Evolutionary conservation across 2,888 invertebrate species (phyloP).

Genomic region (Brachynemurus nebulosus): DNA sequence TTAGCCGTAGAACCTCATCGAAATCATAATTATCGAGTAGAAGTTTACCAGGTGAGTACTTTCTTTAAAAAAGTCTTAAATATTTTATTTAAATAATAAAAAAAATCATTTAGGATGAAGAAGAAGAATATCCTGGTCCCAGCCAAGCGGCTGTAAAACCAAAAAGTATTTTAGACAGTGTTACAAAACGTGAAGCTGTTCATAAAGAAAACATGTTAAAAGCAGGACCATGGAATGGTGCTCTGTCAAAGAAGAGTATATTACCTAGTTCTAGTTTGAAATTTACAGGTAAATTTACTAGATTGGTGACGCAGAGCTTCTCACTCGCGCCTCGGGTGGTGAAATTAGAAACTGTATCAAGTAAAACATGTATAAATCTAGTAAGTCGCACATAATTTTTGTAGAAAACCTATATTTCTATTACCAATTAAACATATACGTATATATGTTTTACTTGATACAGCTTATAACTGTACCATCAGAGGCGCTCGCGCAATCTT

Average conservation of each 20-base stretch:
- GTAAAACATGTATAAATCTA: no score
- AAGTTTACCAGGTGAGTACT: conserved; percentile 38
- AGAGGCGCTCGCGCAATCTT: no score
- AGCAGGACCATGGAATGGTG: conserved; percentile 53
- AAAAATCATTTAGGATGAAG: conserved; percentile 27
- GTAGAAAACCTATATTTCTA: no score
- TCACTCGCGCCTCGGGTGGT: no score
- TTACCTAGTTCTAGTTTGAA: conserved; percentile 26
- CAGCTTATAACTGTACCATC: no score
- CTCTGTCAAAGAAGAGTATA: conserved; percentile 28
- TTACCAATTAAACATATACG: no score
- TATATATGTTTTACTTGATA: no score
- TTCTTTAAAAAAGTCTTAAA: conserved; percentile 6
- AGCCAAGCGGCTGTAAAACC: conserved; percentile 26
- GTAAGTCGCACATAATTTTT: no score
- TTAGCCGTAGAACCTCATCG: conserved; percentile 30
- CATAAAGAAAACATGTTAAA: conserved; percentile 57
- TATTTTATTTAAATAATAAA: not conserved
- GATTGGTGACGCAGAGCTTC: no score
- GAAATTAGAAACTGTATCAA: no score
- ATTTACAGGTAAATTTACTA: conserved; percentile 33
- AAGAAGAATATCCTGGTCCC: conserved; percentile 22
- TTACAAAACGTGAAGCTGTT: conserved; percentile 37
- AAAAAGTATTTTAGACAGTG: conserved; percentile 40
- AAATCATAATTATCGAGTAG: conserved; percentile 38